phyloP scores from a whole-genome alignment of 2,797 vertebrate genomes.

The Chrysocyon brachyurus region DNA sequence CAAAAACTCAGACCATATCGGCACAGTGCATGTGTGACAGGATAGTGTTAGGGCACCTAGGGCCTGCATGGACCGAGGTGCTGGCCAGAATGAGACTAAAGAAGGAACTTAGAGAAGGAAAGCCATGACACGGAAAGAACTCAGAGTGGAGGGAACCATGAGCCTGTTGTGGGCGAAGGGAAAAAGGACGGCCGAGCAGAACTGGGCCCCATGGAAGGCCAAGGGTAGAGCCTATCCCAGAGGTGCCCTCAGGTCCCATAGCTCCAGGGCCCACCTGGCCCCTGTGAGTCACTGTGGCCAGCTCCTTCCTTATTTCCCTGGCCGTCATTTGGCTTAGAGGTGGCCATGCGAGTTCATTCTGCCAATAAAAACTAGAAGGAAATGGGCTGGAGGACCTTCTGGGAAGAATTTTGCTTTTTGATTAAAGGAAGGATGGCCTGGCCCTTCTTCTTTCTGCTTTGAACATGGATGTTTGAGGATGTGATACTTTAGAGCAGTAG shows the following conservation, averaged over 20 bases:
- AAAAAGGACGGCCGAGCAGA: background rate
- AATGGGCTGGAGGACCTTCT: background rate
- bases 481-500: background rate
- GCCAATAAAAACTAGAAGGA: background rate
- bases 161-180: background rate
- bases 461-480: background rate
- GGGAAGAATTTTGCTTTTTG: constrained; percentile 23
- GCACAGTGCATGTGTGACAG: background rate
- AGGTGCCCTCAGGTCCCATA: accelerated
- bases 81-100: background rate
- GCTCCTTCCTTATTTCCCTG: background rate
- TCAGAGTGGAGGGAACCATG: too few relatives aligned
- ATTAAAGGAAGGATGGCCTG: background rate
- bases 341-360: background rate
- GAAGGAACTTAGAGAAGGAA: background rate
- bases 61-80: background rate
- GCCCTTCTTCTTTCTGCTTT: background rate
- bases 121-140: background rate
- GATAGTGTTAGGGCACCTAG: background rate
- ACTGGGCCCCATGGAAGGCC: background rate
- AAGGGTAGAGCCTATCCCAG: background rate
- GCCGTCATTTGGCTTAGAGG: background rate
- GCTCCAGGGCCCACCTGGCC: background rate
- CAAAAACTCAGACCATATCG: background rate
- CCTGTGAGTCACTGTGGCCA: accelerated